Evolutionary conservation across 2,888 invertebrate genomes (phyloP), one percentile per base, ranked within the genome.

Genomic region (Plebejus anna): DNA sequence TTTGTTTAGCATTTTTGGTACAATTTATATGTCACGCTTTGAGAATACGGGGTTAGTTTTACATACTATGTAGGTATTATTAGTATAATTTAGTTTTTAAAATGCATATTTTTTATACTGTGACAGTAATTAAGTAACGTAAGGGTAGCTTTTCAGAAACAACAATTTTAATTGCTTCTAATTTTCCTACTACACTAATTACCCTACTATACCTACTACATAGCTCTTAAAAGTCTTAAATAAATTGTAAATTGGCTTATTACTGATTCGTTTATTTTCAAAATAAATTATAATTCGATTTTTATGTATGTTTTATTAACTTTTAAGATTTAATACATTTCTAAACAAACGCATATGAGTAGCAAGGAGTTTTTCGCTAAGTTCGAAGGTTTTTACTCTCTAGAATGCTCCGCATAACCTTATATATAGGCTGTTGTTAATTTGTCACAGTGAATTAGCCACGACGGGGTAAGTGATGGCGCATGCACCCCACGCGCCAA

Each of bases 391-490:
- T 32, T 66, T 13, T 28, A 3, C 7, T 1, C 42, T 28, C 32
- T 9, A 28, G 13, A 73, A 32, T 73, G 51, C 13, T 51, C 13
- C 9, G 51, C 32, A 47, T 11, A 36, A 73, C 22, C 42, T 73
- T 66, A 66, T 36, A 16, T 66, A 73, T 32, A 73, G 90, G 89
- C 87, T 87, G 88, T 88, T 90, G 92, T 92, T 94, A 93, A 93
- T 94, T 93, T 93, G 93, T 92, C 92, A 93, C 92, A 89, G 90
- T 92, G 92, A 93, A 93, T 94, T 93, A 92, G 93, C 91, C 88
- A 88, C 87, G 89, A 84, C 87, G 87, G 89, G 90, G 90, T 91
- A 91, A 92, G 89, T 89, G 91, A 93, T 92, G 89, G 92, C 88
- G 90, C 92, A 91, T 90, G 93, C 92, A 90, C 92, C 91, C 91